Conservation (phyloP, 53 echinoderm and acorn worm genomes). For the Paracentrotus lividus region DNA sequence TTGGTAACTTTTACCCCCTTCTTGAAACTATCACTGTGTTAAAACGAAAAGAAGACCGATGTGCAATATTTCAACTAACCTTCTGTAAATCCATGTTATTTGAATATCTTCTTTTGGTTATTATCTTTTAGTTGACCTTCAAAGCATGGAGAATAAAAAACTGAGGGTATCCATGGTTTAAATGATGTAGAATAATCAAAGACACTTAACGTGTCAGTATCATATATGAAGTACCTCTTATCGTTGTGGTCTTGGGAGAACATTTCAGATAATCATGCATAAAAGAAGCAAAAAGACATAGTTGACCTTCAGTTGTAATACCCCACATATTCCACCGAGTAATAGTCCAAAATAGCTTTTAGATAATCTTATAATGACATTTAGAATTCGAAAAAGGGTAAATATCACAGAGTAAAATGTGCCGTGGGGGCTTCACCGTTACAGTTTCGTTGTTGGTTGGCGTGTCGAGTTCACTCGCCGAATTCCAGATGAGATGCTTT, state of each 20-base stretch:
- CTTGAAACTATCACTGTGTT: neutral
- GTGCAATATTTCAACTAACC: too few species aligned
- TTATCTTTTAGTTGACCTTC: too few species aligned
- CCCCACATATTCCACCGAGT: neutral
- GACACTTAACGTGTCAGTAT: neutral
- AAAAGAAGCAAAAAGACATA: neutral
- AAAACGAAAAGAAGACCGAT: too few species aligned
- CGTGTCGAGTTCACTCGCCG: neutral
- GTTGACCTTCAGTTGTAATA: neutral
- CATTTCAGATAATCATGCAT: neutral
- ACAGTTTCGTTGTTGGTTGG: neutral
- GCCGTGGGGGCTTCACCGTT: neutral
- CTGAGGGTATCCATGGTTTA: too few species aligned
- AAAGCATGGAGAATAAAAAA: too few species aligned
- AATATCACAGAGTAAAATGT: conserved; percentile 8
- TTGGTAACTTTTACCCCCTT: neutral
- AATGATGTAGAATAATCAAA: neutral
- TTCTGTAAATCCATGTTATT: neutral
- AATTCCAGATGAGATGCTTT: neutral
- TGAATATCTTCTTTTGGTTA: neutral
- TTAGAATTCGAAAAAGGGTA: neutral
- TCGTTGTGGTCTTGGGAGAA: neutral
- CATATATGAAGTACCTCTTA: neutral
- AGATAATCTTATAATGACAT: conserved; percentile 26
- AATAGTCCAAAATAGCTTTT: neutral